phyloP scores from a whole-genome alignment of 2,797 vertebrate genomes.

The Enteromius radiatus region DNA sequence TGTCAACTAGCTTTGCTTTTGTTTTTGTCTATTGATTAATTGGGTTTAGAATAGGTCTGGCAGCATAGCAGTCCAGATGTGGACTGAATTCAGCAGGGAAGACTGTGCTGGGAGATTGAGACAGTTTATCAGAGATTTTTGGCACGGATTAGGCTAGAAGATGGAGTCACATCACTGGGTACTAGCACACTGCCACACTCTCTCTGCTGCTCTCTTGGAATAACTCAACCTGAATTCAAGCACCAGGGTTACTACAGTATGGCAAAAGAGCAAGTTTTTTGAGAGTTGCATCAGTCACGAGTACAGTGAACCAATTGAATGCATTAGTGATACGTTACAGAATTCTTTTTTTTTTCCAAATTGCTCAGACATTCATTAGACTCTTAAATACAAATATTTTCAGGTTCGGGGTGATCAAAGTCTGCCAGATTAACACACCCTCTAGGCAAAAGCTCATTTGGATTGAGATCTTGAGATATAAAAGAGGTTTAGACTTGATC shows the following conservation, averaged over 20 bases:
- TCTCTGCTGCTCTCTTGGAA: not conserved
- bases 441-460: constrained; percentile 15
- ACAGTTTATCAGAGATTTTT: constrained; percentile 4
- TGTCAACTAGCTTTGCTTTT: constrained; percentile 1
- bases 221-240: not conserved
- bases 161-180: constrained; percentile 8
- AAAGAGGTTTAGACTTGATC: constrained; percentile 35
- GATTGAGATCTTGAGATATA: constrained; percentile 24
- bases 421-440: constrained; percentile 20
- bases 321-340: not conserved
- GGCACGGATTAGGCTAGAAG: not conserved
- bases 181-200: not conserved
- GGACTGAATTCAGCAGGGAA: not conserved
- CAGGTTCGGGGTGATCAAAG: not conserved
- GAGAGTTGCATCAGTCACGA: not conserved
- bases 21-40: constrained; percentile 18
- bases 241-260: not conserved
- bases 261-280: not conserved
- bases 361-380: constrained; percentile 20
- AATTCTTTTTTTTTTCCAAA: not conserved
- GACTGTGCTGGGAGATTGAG: constrained; percentile 1
- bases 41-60: constrained; percentile 16
- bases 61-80: constrained; percentile 36
- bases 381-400: constrained; percentile 4
- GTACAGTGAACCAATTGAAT: not conserved